Evolutionary conservation across 2,797 vertebrate genomes (phyloP).

Genomic region (Pseudochirops cupreus): DNA sequence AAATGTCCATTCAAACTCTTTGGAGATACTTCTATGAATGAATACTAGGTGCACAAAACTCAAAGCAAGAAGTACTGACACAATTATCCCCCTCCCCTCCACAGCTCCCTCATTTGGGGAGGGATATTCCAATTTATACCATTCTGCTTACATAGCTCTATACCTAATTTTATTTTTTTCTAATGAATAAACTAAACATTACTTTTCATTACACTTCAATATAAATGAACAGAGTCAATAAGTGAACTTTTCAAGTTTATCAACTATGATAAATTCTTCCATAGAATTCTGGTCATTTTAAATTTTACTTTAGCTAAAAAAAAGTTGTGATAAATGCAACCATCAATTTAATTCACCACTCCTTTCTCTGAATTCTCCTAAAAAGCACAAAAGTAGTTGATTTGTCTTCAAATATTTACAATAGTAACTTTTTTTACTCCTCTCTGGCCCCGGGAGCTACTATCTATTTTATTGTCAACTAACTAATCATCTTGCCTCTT

Average conservation of each 20-base stretch:
- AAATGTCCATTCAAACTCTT: background rate
- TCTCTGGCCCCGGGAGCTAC: background rate
- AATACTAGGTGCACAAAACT: slow-evolving; percentile 10
- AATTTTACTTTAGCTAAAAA: slow-evolving; percentile 22
- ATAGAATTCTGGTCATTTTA: background rate
- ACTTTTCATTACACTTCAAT: background rate
- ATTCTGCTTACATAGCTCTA: background rate
- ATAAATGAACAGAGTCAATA: background rate
- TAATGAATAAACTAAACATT: background rate
- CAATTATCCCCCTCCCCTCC: background rate
- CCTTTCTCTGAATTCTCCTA: background rate
- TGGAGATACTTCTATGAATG: slow-evolving; percentile 63
- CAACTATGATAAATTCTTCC: background rate
- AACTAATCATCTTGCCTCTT: background rate
- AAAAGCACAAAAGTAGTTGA: background rate
- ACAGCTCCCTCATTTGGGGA: background rate
- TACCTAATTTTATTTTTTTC: background rate
- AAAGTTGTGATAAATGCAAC: background rate
- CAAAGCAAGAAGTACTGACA: background rate
- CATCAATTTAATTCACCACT: background rate
- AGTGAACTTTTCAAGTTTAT: slow-evolving; percentile 3
- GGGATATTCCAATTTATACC: background rate
- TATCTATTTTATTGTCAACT: background rate
- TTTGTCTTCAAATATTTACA: background rate
- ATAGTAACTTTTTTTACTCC: background rate